Percentiles rank a stretch among this genome's conserved stretches.
These are phyloP conservation scores for Mamestra configurata DNA, from an alignment of 1,140 invertebrate genomes.

Conservation along the genomic window DNA sequence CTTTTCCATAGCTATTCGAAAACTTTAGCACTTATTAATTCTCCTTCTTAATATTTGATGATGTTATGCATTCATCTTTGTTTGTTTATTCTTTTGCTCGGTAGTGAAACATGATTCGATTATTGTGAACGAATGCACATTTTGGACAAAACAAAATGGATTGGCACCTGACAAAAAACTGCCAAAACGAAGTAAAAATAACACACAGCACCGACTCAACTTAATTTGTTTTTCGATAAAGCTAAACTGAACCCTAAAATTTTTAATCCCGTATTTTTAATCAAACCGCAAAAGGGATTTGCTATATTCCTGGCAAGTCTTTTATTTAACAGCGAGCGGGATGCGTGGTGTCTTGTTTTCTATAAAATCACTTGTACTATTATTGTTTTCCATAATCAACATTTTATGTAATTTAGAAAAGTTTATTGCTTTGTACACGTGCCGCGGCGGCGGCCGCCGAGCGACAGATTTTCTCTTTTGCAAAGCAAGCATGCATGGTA, in stretches of 20 bases:
- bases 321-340: neutral
- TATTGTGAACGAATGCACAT: neutral
- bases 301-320: slow-evolving; percentile 14
- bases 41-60: neutral
- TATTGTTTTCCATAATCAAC: too few species aligned
- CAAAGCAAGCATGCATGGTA: too few species aligned
- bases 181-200: neutral
- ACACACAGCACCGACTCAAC: neutral
- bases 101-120: too few species aligned
- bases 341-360: too few species aligned
- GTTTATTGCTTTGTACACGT: too few species aligned
- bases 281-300: slow-evolving; percentile 25
- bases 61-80: neutral
- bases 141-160: neutral
- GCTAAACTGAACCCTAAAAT: slow-evolving; percentile 22
- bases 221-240: slow-evolving; percentile 15
- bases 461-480: too few species aligned
- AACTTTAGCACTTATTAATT: neutral
- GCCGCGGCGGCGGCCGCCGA: too few species aligned
- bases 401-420: too few species aligned
- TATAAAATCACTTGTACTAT: too few species aligned
- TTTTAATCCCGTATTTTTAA: slow-evolving; percentile 36
- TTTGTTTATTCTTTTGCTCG: neutral
- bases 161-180: neutral
- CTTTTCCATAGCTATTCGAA: slow-evolving; percentile 4